Base-by-base conservation (phyloP, 2,797 vertebrate genomes). In the Mionectes olivaceus region DNA sequence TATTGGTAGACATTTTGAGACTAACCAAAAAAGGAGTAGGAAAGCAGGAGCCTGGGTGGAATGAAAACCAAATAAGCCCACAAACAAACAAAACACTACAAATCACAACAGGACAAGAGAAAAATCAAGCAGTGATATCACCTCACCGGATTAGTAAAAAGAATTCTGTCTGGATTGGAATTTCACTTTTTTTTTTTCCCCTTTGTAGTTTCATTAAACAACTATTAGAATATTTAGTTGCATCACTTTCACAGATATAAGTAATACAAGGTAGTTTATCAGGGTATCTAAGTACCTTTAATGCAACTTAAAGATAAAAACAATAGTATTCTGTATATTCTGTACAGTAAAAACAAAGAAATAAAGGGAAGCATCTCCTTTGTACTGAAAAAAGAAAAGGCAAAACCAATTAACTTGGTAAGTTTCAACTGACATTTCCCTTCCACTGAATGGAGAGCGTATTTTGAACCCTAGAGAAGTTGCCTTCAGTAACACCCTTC, bases 1-100 rank as follows among this genome's bases (percentile, higher is more conserved):
- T 89, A 79, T 67, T 46, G n/a, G 69, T 59, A 81, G 53, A 52
- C 1, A 5, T 67, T 88, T 88, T 78, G 35, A 52, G 44, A 84
- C 50, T 67, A 83, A 77, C 28, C 23, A 70, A 81, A 93, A 93
- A 79, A 33, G 11, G 35, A 76, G 39, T 6, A 86, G 25, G 16
- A 88, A 88, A 88, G 55, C 39, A 17, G 52, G 11, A 88, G 47
- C 19, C 19, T 2, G 19, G 41, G 28, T 23, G 9, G 50, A 56
- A 83, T 75, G 47, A 75, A 94, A 93, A 87, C 44, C 92, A 89
- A 89, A 8, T 49, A 83, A 89, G 50, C 21, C n/a, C 44, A 70
- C 56, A 82, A 95, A 89, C 76, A 95, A 95, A 90, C 87, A 91
- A 95, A 92, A 43, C 87, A 94, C 90, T 90, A 94, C 55, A 94